phyloP scores from a whole-genome alignment of 2,113 vertebrate species.

The Clarias macrocephalus region DNA sequence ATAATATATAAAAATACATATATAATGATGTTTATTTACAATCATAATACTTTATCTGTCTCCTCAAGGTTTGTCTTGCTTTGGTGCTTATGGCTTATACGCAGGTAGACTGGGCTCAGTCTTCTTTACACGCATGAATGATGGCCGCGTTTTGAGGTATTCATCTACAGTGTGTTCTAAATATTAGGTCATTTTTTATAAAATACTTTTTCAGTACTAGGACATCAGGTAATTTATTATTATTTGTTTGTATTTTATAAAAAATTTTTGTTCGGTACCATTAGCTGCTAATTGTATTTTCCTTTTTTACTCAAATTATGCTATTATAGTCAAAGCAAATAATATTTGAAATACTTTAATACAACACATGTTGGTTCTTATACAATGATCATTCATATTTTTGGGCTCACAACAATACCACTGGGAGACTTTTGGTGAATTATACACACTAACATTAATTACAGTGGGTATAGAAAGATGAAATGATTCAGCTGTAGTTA shows the following conservation, averaged over 20 bases:
- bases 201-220: not conserved
- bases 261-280: not conserved
- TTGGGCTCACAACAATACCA: not conserved
- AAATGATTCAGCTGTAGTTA: too few relatives aligned
- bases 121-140: conserved; percentile 47
- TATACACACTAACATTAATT: too few relatives aligned
- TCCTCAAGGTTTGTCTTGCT: conserved; percentile 62
- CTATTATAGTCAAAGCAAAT: not conserved
- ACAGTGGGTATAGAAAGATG: too few relatives aligned
- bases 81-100: conserved; percentile 73
- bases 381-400: too few relatives aligned
- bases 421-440: not conserved
- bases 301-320: not conserved
- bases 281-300: not conserved
- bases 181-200: not conserved
- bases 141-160: conserved; percentile 64
- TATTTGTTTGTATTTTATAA: not conserved
- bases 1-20: conserved; percentile 28
- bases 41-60: conserved; percentile 33
- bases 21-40: conserved; percentile 41
- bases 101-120: conserved; percentile 67
- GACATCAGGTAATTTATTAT: not conserved
- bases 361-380: too few relatives aligned
- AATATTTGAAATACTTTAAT: too few relatives aligned
- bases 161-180: not conserved